Base-by-base conservation (phyloP, 2,113 vertebrate genomes). In the Lampris megalopsis region DNA sequence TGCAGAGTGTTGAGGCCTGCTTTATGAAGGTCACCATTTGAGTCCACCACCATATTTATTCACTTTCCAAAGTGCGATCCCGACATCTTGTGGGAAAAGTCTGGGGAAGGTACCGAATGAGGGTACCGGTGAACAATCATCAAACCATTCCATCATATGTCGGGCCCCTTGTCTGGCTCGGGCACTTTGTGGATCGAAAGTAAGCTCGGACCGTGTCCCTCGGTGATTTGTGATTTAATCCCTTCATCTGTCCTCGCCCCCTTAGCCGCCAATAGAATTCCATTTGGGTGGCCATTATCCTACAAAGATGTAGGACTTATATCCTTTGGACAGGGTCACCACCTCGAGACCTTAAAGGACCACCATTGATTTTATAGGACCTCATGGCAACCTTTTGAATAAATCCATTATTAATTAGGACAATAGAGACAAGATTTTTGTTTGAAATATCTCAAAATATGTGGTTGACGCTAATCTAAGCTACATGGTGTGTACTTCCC, bases 201-300 rank as follows among this genome's bases (percentile, higher is more conserved):
- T 86, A 87, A 89, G 78, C 79, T 82, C 66, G 79, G 88, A 80
- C 64, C 80, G 75, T 81, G 71, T 73, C 63, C 66, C 69, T 54
- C 63, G 84, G 60, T 66, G 82, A 68, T 83, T 82, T 89, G 60
- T 66, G 82, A 68, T 83, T 82, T 89, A 89, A 92, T 92, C 88
- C 85, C 81, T 72, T 82, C 79, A 85, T 89, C 75, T 88, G 80
- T 86, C 71, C 79, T 59, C 64, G 80, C 77, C 75, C 41, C 13
- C 79, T 79, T 67, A 66, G 52, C 47, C 41, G 74, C 81, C 85
- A 85, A 67, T 81, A 42, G 76, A 50, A 35, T 68, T 70, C 67
- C 38, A 2, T 80, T 73, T 89, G 90, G 89, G 92, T 88, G 91
- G 85, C 61, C 84, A 68, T 82, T 81, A 76, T 82, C 74, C 80